Percentiles rank a stretch among this genome's conserved stretches.
phyloP scores from a whole-genome alignment of 2,888 invertebrate species.

The Drosophila algonquin region DNA sequence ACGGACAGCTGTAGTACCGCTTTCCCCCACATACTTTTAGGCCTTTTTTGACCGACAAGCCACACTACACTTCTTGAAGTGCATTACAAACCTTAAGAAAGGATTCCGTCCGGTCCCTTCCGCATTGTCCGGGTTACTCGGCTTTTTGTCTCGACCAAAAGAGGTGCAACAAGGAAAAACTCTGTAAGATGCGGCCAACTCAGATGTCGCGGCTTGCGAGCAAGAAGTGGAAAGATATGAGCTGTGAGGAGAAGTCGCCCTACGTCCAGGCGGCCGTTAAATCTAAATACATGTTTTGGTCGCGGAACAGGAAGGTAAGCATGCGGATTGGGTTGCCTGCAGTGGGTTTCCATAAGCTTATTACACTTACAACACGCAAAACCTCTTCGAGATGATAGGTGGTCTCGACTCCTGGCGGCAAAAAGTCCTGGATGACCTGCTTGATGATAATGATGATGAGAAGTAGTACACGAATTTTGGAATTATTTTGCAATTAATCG shows the following conservation, averaged over 20 bases:
- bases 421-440: not conserved
- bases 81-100: constrained; percentile 31
- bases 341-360: no score
- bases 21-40: no score
- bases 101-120: constrained; percentile 26
- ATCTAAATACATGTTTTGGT: constrained; percentile 22
- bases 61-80: constrained; percentile 33
- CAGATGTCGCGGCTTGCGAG: constrained; percentile 22
- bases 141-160: constrained; percentile 9
- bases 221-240: constrained; percentile 27
- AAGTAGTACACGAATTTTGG: not conserved
- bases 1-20: no score
- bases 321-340: no score
- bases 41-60: no score
- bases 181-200: constrained; percentile 9
- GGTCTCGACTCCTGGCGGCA: constrained; percentile 36
- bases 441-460: not conserved
- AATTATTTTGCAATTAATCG: constrained; percentile 2
- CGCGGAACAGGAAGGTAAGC: constrained; percentile 8
- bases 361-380: no score
- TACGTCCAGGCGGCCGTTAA: constrained; percentile 18
- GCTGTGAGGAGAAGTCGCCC: not conserved
- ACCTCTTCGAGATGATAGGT: constrained; percentile 10
- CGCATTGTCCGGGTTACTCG: no score
- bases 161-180: not conserved